phyloP scores from a whole-genome alignment of 1,140 invertebrate genomes.

The Aphaenogaster ashmeadi region DNA sequence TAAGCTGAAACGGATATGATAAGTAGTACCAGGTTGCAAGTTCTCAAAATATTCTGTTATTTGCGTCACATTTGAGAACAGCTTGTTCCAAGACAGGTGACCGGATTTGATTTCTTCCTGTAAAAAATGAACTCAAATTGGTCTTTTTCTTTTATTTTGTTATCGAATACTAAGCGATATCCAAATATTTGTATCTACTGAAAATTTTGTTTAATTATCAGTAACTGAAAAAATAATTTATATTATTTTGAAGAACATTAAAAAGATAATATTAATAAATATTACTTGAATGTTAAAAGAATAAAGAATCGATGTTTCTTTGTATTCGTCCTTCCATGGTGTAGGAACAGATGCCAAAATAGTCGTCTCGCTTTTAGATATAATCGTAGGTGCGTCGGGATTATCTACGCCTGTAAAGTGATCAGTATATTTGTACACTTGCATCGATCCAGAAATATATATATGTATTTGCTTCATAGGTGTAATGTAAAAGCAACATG shows the following conservation, averaged over 20 bases:
- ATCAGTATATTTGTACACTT: neutral
- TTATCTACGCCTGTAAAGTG: slow-evolving; percentile 40
- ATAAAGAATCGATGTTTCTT: neutral
- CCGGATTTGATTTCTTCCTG: neutral
- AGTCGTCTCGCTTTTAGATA: slow-evolving; percentile 41
- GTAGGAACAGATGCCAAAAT: slow-evolving; percentile 1
- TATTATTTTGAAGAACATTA: neutral
- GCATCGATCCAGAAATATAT: neutral
- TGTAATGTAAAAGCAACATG: neutral
- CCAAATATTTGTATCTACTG: neutral
- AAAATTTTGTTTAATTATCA: neutral
- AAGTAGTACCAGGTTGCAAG: neutral
- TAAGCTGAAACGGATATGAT: neutral
- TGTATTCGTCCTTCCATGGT: slow-evolving; percentile 30
- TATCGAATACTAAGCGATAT: neutral
- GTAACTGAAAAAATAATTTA: neutral
- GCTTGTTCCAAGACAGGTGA: neutral
- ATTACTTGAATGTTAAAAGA: neutral
- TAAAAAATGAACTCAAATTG: neutral
- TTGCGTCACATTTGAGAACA: slow-evolving; percentile 18
- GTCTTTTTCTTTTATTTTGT: neutral
- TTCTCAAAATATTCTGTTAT: neutral
- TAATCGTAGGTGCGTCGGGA: neutral
- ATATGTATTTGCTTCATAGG: neutral
- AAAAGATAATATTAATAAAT: neutral